A percentile compares a stretch with the other conserved stretches of the same genome.
phyloP scores from a whole-genome alignment of 2,888 invertebrate species.

The Synergus itoensis region DNA sequence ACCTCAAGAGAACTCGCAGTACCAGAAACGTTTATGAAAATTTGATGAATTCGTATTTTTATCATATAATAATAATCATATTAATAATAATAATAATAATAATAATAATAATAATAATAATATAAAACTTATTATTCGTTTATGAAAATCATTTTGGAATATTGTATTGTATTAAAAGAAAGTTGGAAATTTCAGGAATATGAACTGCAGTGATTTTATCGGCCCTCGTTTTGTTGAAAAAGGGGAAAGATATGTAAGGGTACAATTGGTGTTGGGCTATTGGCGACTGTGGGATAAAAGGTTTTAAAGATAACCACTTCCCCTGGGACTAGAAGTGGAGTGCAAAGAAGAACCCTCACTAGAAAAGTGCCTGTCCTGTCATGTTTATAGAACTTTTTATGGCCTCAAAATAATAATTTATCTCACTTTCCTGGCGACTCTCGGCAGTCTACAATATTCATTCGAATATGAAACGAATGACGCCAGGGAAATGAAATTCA shows the following conservation, averaged over 20 bases:
- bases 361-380: background rate
- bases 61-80: too few species aligned
- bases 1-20: too few species aligned
- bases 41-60: too few species aligned
- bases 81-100: too few species aligned
- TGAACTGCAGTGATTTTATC: background rate
- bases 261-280: slow-evolving; percentile 12
- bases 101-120: too few species aligned
- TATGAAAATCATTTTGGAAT: slow-evolving; percentile 3
- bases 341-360: background rate
- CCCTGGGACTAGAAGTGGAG: background rate
- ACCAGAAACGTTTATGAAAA: too few species aligned
- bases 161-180: background rate
- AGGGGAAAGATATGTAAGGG: background rate
- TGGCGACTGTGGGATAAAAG: slow-evolving; percentile 10
- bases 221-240: background rate
- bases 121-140: too few species aligned
- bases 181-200: background rate
- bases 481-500: background rate
- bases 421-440: background rate
- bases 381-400: slow-evolving; percentile 1
- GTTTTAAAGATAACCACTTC: slow-evolving; percentile 9
- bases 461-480: slow-evolving; percentile 16
- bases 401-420: slow-evolving; percentile 20
- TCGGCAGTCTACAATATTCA: slow-evolving; percentile 36